Base-by-base conservation (phyloP, 2,797 vertebrate species). In the Melanotaenia parkinsoni region DNA sequence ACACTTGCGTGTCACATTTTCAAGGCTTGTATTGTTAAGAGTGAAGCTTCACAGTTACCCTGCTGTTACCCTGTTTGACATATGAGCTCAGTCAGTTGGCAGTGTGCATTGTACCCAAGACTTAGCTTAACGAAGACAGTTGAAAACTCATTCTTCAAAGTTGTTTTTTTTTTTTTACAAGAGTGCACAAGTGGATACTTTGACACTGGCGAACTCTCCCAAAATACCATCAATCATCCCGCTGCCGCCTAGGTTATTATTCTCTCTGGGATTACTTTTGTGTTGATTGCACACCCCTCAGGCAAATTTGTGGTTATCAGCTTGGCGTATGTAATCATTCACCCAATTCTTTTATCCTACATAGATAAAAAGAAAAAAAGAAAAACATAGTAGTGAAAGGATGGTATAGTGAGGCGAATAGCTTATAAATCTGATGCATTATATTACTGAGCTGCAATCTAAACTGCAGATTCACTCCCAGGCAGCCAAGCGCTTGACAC, bases 171-270 rank as follows among this genome's bases (percentile, higher is more conserved):
- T 81, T 88, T 72, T 77, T 20, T n/a, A 47, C 65, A 84, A 81
- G 65, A 83, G 84, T 66, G 66, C 80, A 85, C 77, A 86, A 84
- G 80, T 83, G 86, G 86, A 86, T 85, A 80, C 75, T 86, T 72
- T 84, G 83, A 90, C 83, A 86, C 68, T 35, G 65, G 68, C 86
- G 81, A 90, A 87, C 87, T 84, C 77, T 71, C 65, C 72, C 58
- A 57, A 84, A 88, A 80, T 43, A 61, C 78, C 79, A 91, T 91
- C 78, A 80, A 86, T 91, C 87, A 89, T 80, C 73, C 47, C 64
- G n/a, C 53, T 62, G 74, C 82, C 26, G 67, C 82, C 28, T 0
- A 80, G 59, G 35, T 61, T 72, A 12, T 79, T 82, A 63, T 68
- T 78, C 62, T 78, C 74, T 70, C 53, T 67, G 79, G 83, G 62